Percentiles rank a stretch among this genome's conserved stretches.
These are phyloP conservation scores for Brachyptera putata DNA, from an alignment of 2,888 invertebrate genomes.

Conservation along the genomic window DNA sequence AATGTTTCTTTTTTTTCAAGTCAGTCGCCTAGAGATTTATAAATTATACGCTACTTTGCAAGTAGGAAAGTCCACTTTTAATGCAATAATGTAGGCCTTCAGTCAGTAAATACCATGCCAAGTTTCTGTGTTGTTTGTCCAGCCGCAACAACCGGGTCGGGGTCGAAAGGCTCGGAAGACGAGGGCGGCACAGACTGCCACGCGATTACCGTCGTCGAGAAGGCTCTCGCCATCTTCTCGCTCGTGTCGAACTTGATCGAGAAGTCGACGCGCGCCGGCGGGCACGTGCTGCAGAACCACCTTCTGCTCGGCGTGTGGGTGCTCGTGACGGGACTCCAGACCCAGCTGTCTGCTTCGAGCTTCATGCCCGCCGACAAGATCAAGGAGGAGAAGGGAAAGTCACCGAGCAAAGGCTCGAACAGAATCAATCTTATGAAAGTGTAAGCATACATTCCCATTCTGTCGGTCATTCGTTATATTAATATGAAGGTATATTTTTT, in stretches of 20 bases:
- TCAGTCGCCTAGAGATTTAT: too few species aligned
- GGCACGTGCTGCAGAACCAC: constrained; percentile 86
- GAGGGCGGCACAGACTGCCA: constrained; percentile 80
- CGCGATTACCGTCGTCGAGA: constrained; percentile 80
- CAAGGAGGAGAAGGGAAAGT: constrained; percentile 55
- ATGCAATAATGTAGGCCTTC: too few species aligned
- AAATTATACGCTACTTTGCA: too few species aligned
- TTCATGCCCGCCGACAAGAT: constrained; percentile 40
- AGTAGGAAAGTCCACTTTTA: too few species aligned
- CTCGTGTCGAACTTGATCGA: constrained; percentile 75
- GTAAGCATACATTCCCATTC: constrained; percentile 44
- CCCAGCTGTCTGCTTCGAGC: constrained; percentile 65
- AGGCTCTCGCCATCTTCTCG: constrained; percentile 80
- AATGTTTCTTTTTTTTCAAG: not conserved
- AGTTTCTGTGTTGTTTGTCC: too few species aligned
- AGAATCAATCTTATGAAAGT: constrained; percentile 68
- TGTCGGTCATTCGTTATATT: constrained; percentile 20
- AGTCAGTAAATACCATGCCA: too few species aligned
- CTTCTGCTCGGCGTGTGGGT: constrained; percentile 86
- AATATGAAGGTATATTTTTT: constrained; percentile 11
- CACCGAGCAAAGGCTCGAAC: constrained; percentile 55
- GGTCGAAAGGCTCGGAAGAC: constrained; percentile 47
- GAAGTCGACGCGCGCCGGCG: constrained; percentile 80
- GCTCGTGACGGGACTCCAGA: constrained; percentile 79
- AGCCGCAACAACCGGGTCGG: constrained; percentile 42